Evolutionary conservation across 2,113 vertebrate species (phyloP).

Genomic region (Charina bottae): DNA sequence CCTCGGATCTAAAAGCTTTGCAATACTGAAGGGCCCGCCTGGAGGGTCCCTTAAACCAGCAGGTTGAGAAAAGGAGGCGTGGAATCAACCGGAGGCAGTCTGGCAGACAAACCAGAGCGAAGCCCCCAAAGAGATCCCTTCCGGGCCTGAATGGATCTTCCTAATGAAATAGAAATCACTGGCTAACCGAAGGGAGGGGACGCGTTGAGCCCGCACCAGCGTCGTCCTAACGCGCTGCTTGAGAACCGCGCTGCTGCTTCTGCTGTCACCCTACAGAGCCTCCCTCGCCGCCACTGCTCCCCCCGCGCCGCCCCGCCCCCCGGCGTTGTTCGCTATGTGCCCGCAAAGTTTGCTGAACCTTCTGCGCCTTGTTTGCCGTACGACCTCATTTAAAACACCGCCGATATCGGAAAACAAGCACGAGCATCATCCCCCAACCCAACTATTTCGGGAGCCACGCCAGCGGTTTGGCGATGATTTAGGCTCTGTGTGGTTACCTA

Average conservation of each 20-base stretch:
- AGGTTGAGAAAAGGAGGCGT: neutral
- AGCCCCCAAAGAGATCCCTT: neutral
- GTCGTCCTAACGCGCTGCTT: neutral
- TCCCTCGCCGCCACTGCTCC: no score
- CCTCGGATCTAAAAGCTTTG: neutral
- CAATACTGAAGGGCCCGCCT: neutral
- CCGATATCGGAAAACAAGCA: slow-evolving; percentile 59
- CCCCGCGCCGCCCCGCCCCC: neutral
- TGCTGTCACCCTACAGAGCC: neutral
- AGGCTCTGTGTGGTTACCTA: slow-evolving; percentile 70
- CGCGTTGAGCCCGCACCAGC: neutral
- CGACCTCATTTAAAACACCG: slow-evolving; percentile 45
- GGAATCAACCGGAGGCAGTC: no score
- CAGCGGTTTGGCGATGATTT: slow-evolving; percentile 45
- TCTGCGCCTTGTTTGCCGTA: slow-evolving; percentile 8
- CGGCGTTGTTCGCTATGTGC: slow-evolving; percentile 1
- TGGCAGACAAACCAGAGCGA: neutral
- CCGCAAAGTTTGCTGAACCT: slow-evolving; percentile 28
- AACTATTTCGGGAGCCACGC: slow-evolving; percentile 59
- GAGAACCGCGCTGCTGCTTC: neutral
- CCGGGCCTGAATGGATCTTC: neutral
- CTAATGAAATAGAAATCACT: neutral
- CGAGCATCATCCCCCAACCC: slow-evolving; percentile 49
- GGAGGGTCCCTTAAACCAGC: neutral
- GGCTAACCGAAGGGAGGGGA: neutral